Conservation (phyloP, 1,140 invertebrate genomes). For the Brachionus koreanus region DNA sequence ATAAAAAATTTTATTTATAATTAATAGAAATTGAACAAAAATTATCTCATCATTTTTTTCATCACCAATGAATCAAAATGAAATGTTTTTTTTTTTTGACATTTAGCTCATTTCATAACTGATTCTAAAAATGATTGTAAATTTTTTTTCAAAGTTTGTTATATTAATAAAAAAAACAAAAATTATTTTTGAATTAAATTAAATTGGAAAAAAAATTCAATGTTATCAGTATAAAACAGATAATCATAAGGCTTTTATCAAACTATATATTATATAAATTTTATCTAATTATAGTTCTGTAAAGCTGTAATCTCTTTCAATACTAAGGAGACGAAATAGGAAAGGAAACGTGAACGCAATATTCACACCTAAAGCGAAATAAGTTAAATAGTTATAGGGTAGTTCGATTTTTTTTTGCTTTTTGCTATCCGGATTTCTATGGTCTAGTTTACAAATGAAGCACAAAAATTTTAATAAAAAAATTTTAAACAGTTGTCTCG, state of each 20-base stretch:
- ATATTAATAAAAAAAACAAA: background rate
- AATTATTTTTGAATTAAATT: background rate
- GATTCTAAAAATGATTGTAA: background rate
- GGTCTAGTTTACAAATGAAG: slow-evolving; percentile 64
- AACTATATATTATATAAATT: background rate
- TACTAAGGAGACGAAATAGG: slow-evolving; percentile 69
- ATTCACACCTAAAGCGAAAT: slow-evolving; percentile 60
- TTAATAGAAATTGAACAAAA: no score
- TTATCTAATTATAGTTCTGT: slow-evolving; percentile 63
- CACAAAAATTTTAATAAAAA: slow-evolving; percentile 68
- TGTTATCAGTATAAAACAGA: background rate
- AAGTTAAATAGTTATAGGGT: slow-evolving; percentile 70
- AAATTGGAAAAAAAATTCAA: background rate
- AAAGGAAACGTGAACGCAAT: slow-evolving; percentile 73
- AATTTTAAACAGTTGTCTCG: slow-evolving; percentile 67
- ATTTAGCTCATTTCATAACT: no score
- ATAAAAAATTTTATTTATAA: no score
- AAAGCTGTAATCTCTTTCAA: slow-evolving; percentile 75
- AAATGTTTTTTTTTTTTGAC: no score
- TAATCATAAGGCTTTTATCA: background rate
- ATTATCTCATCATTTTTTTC: no score
- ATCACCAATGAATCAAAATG: no score
- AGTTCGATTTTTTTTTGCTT: slow-evolving; percentile 65
- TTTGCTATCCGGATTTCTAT: slow-evolving; percentile 56
- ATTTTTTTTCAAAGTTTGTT: background rate